phyloP scores from a whole-genome alignment of 2,797 vertebrate species.

The Smutsia temminckii region DNA sequence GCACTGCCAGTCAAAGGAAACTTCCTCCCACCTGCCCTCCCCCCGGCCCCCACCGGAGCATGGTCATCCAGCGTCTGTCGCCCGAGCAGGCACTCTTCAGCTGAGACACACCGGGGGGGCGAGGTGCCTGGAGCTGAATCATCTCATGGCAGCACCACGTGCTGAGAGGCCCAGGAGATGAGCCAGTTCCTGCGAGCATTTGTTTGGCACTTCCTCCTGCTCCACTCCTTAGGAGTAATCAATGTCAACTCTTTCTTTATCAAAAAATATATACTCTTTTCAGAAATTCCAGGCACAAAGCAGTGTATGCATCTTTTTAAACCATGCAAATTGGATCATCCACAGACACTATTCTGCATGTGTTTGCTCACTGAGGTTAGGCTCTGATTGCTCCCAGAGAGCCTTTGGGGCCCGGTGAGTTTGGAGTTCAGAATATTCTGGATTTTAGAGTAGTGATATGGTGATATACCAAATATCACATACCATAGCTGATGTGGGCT shows the following conservation, averaged over 20 bases:
- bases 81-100: neutral
- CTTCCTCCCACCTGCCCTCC: neutral
- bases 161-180: neutral
- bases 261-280: neutral
- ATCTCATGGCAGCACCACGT: neutral
- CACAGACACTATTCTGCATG: neutral
- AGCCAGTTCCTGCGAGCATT: neutral
- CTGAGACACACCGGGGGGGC: neutral
- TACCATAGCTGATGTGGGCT: neutral
- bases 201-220: neutral
- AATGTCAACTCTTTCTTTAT: neutral
- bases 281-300: constrained; percentile 2
- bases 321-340: neutral
- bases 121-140: neutral
- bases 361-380: neutral
- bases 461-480: neutral
- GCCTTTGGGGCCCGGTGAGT: neutral
- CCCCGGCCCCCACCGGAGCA: neutral
- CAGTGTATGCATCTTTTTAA: neutral
- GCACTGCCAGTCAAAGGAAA: neutral
- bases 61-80: neutral
- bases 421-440: neutral
- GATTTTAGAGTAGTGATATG: neutral
- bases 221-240: neutral
- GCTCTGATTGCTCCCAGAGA: neutral